phyloP scores from a whole-genome alignment of 2,797 vertebrate genomes.

The Cygnus olor region DNA sequence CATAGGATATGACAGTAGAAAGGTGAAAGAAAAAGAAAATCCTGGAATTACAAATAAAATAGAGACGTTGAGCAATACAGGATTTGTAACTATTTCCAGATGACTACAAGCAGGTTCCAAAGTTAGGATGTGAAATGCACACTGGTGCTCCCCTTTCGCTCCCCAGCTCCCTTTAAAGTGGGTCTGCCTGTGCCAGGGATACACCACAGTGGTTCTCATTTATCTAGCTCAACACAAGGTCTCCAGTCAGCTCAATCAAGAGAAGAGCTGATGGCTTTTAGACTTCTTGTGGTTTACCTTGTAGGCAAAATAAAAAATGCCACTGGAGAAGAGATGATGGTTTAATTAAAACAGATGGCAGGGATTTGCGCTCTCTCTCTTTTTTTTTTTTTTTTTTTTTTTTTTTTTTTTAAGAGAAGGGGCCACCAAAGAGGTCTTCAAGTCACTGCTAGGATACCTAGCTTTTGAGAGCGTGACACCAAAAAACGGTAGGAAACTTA shows the following conservation, averaged over 20 bases:
- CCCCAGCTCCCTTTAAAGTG: neutral
- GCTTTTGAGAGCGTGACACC: neutral
- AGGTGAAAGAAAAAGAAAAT: conserved; percentile 67
- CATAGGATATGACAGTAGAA: conserved; percentile 56
- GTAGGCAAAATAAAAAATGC: neutral
- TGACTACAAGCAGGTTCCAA: conserved; percentile 24
- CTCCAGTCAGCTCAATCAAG: rapidly evolving
- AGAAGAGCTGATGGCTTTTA: neutral
- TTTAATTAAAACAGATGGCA: neutral
- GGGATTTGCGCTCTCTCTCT: neutral
- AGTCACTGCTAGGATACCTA: neutral
- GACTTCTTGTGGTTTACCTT: neutral
- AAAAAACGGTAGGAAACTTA: neutral
- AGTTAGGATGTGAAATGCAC: conserved; percentile 1
- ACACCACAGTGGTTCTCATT: neutral
- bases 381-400: no score
- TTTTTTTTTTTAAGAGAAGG: neutral
- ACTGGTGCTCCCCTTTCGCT: neutral
- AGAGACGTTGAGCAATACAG: conserved; percentile 21
- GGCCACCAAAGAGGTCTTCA: neutral
- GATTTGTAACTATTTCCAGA: conserved; percentile 66
- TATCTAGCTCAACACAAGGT: neutral
- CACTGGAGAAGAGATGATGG: neutral
- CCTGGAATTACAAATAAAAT: conserved; percentile 46
- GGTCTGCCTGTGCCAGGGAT: neutral